Percentiles rank a stretch among this genome's conserved stretches.
phyloP scores from a whole-genome alignment of 2,888 invertebrate genomes.

The Bhutanitis thaidina region DNA sequence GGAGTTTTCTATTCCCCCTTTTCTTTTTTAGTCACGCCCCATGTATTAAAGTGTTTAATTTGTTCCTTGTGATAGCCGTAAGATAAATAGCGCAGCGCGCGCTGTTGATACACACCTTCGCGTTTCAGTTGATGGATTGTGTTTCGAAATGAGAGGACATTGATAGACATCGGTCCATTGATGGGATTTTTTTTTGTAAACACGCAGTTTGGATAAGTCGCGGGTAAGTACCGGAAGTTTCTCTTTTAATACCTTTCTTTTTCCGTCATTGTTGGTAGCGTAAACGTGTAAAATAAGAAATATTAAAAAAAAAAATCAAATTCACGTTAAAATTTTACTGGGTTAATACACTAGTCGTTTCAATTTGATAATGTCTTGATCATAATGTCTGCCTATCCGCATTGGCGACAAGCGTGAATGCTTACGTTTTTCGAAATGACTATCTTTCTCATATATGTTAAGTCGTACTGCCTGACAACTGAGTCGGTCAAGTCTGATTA shows the following conservation, averaged over 20 bases:
- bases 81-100: conserved; percentile 51
- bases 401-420: too few species aligned
- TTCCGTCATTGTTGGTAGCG: too few species aligned
- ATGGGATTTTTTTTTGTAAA: conserved; percentile 23
- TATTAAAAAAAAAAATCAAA: too few species aligned
- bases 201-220: neutral
- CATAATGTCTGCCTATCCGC: too few species aligned
- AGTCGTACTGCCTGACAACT: too few species aligned
- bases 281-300: too few species aligned
- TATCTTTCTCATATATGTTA: too few species aligned
- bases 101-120: conserved; percentile 43
- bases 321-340: too few species aligned
- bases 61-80: conserved; percentile 58
- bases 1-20: conserved; percentile 39
- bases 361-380: too few species aligned
- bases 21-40: conserved; percentile 73
- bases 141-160: conserved; percentile 40
- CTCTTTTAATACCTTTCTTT: conserved; percentile 1
- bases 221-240: conserved; percentile 20
- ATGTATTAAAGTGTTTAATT: conserved; percentile 77
- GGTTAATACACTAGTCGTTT: too few species aligned
- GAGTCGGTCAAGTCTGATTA: too few species aligned
- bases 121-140: conserved; percentile 50
- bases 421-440: too few species aligned
- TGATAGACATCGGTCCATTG: conserved; percentile 54